phyloP scores from a whole-genome alignment of 1,140 invertebrate genomes.

The Tribolium madens region DNA sequence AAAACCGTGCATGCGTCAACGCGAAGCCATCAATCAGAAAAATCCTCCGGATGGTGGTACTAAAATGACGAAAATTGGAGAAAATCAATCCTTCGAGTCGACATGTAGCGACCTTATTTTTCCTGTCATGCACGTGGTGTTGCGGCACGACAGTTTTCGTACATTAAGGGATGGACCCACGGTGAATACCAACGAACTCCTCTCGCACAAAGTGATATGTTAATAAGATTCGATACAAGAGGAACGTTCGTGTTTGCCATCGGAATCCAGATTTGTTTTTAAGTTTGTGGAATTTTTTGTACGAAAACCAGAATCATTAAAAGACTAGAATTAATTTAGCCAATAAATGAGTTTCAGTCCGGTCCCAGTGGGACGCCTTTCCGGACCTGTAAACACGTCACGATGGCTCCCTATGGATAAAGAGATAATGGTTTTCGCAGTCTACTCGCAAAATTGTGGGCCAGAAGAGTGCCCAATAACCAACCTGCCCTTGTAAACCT shows the following conservation, averaged over 20 bases:
- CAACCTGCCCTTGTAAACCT: not conserved
- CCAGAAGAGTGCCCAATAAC: constrained; percentile 10
- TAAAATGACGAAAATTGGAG: constrained; percentile 22
- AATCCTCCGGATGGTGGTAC: not conserved
- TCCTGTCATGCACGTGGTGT: not conserved
- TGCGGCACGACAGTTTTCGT: constrained; percentile 40
- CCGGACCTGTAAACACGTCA: constrained; percentile 34
- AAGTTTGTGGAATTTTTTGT: not conserved
- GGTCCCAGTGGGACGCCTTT: constrained; percentile 10
- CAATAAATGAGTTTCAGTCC: constrained; percentile 25
- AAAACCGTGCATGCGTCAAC: constrained; percentile 22
- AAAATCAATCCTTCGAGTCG: constrained; percentile 25
- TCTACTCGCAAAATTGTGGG: constrained; percentile 26
- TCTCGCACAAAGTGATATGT: constrained; percentile 42
- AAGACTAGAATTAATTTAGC: constrained; percentile 29
- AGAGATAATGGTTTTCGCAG: constrained; percentile 37
- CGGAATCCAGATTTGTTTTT: not conserved
- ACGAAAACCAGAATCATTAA: constrained; percentile 22
- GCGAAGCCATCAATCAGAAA: constrained; percentile 28
- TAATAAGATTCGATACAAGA: constrained; percentile 28
- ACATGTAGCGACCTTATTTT: constrained; percentile 17
- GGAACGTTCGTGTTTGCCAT: not conserved
- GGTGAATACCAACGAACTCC: constrained; percentile 36
- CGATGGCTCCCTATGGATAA: constrained; percentile 34
- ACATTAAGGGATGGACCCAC: constrained; percentile 35